Evolutionary conservation across 2,888 invertebrate species (phyloP).

Genomic region (Pimpla rufipes): DNA sequence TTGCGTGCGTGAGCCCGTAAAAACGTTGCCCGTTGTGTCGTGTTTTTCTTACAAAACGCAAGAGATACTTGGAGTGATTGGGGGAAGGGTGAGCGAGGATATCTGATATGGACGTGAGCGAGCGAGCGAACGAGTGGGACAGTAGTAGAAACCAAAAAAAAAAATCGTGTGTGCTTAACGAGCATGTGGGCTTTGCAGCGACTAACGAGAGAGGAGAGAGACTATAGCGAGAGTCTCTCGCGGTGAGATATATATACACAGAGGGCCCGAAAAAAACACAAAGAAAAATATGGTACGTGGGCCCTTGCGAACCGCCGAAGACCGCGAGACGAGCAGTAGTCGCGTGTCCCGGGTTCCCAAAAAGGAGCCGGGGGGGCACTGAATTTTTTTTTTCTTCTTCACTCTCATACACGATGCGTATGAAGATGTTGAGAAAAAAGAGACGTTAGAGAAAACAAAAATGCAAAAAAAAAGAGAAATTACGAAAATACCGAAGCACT

Average conservation of each 20-base stretch:
- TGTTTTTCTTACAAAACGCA: constrained; percentile 35
- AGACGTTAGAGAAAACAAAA: not conserved
- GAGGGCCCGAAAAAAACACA: not conserved
- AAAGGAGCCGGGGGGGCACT: constrained; percentile 4
- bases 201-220: constrained; percentile 80
- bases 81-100: constrained; percentile 46
- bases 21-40: constrained; percentile 58
- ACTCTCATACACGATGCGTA: constrained; percentile 2
- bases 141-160: constrained; percentile 60
- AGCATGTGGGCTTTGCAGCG: constrained; percentile 86
- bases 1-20: constrained; percentile 64
- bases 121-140: constrained; percentile 59
- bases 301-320: constrained; percentile 31
- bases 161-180: constrained; percentile 84
- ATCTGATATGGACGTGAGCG: constrained; percentile 58
- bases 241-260: constrained; percentile 36
- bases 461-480: constrained; percentile 1
- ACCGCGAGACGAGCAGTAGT: constrained; percentile 8
- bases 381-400: constrained; percentile 14
- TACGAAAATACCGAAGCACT: constrained; percentile 5
- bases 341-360: constrained; percentile 2
- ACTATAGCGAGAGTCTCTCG: constrained; percentile 46
- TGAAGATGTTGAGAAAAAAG: constrained; percentile 9
- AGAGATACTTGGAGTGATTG: constrained; percentile 42
- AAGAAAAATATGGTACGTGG: constrained; percentile 40